phyloP scores from a whole-genome alignment of 2,888 invertebrate species.

The Gymnoscelis rufifasciata region DNA sequence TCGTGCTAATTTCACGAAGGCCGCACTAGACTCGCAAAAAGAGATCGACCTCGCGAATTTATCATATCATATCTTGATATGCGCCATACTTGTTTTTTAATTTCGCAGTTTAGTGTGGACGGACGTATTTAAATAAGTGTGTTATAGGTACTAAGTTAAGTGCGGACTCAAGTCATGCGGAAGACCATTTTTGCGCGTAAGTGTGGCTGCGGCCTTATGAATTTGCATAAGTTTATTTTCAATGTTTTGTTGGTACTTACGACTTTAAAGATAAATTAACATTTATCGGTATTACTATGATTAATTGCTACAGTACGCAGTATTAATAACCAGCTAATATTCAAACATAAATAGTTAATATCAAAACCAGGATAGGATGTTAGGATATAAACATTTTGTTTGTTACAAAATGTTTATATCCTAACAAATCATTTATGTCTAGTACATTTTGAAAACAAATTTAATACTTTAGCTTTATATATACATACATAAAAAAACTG shows the following conservation, averaged over 20 bases:
- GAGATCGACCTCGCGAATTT: conserved; percentile 60
- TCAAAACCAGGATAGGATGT: too few relatives aligned
- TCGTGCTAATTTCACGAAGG: conserved; percentile 72
- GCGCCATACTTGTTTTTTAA: conserved; percentile 59
- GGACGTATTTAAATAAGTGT: conserved; percentile 33
- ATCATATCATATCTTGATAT: conserved; percentile 70
- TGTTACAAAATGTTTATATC: too few relatives aligned
- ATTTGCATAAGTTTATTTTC: not conserved
- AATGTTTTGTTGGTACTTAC: not conserved
- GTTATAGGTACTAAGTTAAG: not conserved
- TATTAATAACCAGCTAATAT: too few relatives aligned
- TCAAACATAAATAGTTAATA: too few relatives aligned
- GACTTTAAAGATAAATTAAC: too few relatives aligned
- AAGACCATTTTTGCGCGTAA: conserved; percentile 32
- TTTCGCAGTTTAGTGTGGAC: conserved; percentile 41
- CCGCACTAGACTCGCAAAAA: conserved; percentile 64
- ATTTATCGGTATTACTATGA: too few relatives aligned
- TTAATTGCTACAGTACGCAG: too few relatives aligned
- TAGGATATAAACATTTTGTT: too few relatives aligned
- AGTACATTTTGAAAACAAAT: too few relatives aligned
- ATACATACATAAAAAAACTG: too few relatives aligned
- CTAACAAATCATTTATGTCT: too few relatives aligned
- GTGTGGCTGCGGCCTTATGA: conserved; percentile 19
- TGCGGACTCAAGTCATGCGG: conserved; percentile 24
- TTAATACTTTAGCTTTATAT: too few relatives aligned